Evolutionary conservation across 1,140 invertebrate genomes (phyloP).

Genomic region (Sesamia nonagrioides): DNA sequence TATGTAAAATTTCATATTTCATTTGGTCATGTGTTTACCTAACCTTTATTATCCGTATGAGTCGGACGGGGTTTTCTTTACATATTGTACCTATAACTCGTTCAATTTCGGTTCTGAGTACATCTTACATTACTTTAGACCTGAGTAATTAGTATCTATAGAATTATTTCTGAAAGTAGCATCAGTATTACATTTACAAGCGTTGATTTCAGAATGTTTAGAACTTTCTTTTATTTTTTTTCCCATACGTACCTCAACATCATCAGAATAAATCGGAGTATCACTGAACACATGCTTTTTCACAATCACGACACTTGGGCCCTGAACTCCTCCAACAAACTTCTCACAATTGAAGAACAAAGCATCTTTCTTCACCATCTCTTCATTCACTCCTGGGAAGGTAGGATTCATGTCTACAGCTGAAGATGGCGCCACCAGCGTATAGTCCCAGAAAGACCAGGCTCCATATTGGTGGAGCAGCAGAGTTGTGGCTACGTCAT

Average conservation of each 20-base stretch:
- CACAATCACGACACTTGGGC: slow-evolving; percentile 90
- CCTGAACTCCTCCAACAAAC: slow-evolving; percentile 96
- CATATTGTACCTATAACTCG: no score
- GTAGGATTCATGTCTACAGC: slow-evolving; percentile 95
- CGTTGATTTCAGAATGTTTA: no score
- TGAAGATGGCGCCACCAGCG: slow-evolving; percentile 94
- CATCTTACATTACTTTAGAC: neutral
- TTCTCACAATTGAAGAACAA: slow-evolving; percentile 97
- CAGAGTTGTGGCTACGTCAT: slow-evolving; percentile 94
- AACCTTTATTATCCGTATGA: no score
- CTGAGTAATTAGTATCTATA: neutral
- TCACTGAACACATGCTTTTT: slow-evolving; percentile 87
- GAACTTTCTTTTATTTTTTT: no score
- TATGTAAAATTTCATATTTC: no score
- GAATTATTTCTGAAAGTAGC: no score
- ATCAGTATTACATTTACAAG: no score
- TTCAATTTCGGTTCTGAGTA: slow-evolving; percentile 17
- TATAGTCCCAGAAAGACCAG: slow-evolving; percentile 96
- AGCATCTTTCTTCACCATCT: slow-evolving; percentile 94
- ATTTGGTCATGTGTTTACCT: no score
- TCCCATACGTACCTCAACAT: slow-evolving; percentile 86
- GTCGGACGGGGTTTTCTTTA: no score
- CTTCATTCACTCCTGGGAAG: slow-evolving; percentile 89
- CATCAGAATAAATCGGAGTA: slow-evolving; percentile 76
- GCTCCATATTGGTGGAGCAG: slow-evolving; percentile 94